Conservation (phyloP, 2,113 vertebrate species). For the Cynoglossus semilaevis region DNA sequence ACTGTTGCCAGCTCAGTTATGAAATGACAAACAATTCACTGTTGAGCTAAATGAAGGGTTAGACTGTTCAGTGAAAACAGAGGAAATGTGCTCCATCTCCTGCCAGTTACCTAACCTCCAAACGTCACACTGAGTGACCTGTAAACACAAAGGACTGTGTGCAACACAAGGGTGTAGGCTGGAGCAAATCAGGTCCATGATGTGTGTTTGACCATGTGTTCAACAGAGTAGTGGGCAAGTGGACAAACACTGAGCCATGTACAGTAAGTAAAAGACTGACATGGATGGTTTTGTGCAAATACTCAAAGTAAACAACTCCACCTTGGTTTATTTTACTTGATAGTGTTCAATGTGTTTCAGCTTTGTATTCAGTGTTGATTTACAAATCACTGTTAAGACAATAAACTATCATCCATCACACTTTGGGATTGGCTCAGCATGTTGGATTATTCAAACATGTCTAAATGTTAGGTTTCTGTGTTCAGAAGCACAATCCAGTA, state of each 20-base stretch:
- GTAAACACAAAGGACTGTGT: neutral
- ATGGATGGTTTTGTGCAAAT: too few relatives aligned
- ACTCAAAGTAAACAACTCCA: too few relatives aligned
- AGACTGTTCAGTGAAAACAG: slow-evolving; percentile 6
- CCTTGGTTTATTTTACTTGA: too few relatives aligned
- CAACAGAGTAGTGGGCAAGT: too few relatives aligned
- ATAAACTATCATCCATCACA: too few relatives aligned
- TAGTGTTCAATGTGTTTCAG: too few relatives aligned
- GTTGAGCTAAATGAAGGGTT: neutral
- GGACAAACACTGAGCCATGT: neutral
- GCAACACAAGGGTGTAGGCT: neutral
- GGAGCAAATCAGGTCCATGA: neutral
- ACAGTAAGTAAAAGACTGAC: neutral
- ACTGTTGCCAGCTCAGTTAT: slow-evolving; percentile 15
- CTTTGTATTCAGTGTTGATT: too few relatives aligned
- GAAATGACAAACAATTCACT: slow-evolving; percentile 25
- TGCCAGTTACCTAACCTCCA: neutral
- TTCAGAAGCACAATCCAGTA: too few relatives aligned
- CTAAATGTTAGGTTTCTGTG: too few relatives aligned
- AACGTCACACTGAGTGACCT: neutral
- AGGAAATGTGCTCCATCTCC: neutral
- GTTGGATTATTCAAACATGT: too few relatives aligned
- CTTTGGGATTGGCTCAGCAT: too few relatives aligned
- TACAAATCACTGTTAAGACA: too few relatives aligned
- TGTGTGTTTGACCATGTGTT: slow-evolving; percentile 1